Conservation (phyloP, 2,797 vertebrate genomes). For the Tiaroga cobitis region DNA sequence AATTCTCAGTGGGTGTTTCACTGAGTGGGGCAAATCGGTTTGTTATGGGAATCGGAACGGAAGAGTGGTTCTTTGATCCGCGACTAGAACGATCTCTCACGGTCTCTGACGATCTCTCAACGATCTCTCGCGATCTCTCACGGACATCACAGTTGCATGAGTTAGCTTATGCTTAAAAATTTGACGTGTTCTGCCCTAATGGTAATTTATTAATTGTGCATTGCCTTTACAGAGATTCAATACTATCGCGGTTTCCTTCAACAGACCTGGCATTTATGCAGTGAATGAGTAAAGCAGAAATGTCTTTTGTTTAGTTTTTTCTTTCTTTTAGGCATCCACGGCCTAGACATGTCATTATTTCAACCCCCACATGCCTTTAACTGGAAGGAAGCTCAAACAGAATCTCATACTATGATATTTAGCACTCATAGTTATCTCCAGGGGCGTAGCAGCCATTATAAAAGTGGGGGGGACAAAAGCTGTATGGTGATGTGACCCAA, state of each 20-base stretch:
- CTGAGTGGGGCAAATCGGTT: too few relatives aligned
- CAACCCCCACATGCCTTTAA: conserved; percentile 69
- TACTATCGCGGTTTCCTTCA: not conserved
- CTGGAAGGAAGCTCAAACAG: conserved; percentile 64
- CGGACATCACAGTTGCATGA: not conserved
- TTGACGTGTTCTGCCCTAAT: not conserved
- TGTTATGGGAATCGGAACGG: too few relatives aligned
- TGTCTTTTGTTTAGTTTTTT: not conserved
- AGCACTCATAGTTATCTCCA: conserved; percentile 53
- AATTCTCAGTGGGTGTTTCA: too few relatives aligned
- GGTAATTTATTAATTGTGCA: not conserved
- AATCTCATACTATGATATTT: conserved; percentile 64
- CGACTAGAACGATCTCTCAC: too few relatives aligned
- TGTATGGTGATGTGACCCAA: too few relatives aligned
- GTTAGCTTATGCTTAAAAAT: too few relatives aligned
- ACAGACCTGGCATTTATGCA: not conserved
- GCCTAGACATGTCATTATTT: conserved; percentile 71
- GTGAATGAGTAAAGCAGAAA: conserved; percentile 4
- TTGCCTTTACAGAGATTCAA: not conserved
- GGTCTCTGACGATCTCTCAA: too few relatives aligned
- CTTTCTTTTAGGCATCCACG: conserved; percentile 61
- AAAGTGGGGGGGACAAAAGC: too few relatives aligned
- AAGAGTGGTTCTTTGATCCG: too few relatives aligned
- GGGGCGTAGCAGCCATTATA: too few relatives aligned
- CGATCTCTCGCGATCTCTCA: too few relatives aligned